Percentiles rank a stretch among this genome's conserved stretches.
These are phyloP conservation scores for Pseudopipra pipra DNA, from an alignment of 2,113 vertebrate species.

Conservation along the genomic window DNA sequence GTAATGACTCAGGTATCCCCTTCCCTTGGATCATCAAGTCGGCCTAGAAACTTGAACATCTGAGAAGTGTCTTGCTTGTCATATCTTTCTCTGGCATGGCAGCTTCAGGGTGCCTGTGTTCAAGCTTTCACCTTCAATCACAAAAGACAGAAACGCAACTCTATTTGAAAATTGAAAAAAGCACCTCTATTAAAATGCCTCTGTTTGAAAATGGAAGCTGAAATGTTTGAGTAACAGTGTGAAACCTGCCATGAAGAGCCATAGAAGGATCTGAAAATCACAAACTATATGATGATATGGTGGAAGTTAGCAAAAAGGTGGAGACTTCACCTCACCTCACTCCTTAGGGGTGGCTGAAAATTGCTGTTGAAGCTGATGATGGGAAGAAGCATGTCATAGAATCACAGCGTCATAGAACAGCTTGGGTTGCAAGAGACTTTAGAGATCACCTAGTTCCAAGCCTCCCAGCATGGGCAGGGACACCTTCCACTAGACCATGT, in stretches of 20 bases:
- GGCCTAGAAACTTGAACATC: background rate
- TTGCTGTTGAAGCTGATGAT: background rate
- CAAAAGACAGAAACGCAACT: background rate
- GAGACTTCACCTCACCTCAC: fast-evolving
- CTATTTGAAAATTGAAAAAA: background rate
- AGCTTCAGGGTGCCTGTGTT: background rate
- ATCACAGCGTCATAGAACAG: background rate
- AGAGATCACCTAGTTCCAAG: background rate
- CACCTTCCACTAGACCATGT: background rate
- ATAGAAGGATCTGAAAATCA: background rate
- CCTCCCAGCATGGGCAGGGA: background rate
- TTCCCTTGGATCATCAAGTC: background rate
- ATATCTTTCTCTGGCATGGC: background rate
- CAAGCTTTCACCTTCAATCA: background rate
- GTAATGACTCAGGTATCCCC: background rate
- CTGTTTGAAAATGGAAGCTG: background rate
- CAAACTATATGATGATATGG: fast-evolving
- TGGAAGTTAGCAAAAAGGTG: background rate
- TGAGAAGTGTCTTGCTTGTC: background rate
- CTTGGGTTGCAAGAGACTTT: background rate
- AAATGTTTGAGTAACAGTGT: background rate
- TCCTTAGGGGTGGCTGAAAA: background rate
- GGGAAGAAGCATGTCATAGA: background rate
- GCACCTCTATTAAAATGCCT: background rate
- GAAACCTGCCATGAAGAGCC: background rate